A percentile compares a stretch with the other conserved stretches of the same genome.
Evolutionary conservation across 2,113 vertebrate genomes (phyloP).

Genomic region (pig (Sus scrofa)): T2T-Sscrofa CM000826.6:36357501-36358000

Average conservation of each 20-base stretch:
- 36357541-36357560: no score
- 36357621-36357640: neutral
- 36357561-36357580: no score
- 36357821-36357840: neutral
- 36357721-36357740: neutral
- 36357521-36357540: no score
- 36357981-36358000: neutral
- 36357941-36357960: neutral
- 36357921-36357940: neutral
- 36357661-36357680: neutral
- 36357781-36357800: neutral
- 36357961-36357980: neutral
- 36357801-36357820: neutral
- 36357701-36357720: neutral
- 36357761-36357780: neutral
- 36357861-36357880: neutral
- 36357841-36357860: neutral
- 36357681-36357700: neutral
- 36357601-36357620: neutral
- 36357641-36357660: neutral
- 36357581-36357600: no score
- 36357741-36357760: constrained; percentile 4
- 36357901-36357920: neutral
- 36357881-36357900: neutral
- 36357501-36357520: no score